Percentiles rank a stretch among this genome's conserved stretches.
Evolutionary conservation across 2,113 vertebrate genomes (phyloP).

Genomic region (Azemiops feae): DNA sequence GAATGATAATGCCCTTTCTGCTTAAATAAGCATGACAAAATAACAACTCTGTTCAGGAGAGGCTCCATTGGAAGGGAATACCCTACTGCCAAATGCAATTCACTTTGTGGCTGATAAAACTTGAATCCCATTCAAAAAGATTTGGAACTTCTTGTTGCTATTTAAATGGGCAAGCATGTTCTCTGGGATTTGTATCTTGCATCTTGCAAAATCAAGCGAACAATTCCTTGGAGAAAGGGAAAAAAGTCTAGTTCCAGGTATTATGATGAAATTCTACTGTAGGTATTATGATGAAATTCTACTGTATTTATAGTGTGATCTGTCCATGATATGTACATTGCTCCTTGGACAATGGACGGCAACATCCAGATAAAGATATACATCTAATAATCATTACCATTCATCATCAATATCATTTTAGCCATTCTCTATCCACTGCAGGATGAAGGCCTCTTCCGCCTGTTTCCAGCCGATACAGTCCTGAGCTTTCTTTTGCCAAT

Average conservation of each 20-base stretch:
- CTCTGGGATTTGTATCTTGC: conserved; percentile 20
- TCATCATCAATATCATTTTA: not conserved
- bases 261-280: not conserved
- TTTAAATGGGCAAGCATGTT: conserved; percentile 18
- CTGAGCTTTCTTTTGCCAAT: not conserved
- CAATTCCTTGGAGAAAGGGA: not conserved
- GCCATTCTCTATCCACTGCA: not conserved
- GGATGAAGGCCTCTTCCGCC: not conserved
- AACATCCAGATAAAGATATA: not conserved
- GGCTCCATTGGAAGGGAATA: conserved; percentile 11
- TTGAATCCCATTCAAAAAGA: conserved; percentile 30
- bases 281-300: not conserved
- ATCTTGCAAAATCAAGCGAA: not conserved
- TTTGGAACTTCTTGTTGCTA: not conserved
- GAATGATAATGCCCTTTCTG: conserved; percentile 56
- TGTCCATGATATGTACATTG: not conserved
- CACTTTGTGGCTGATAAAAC: conserved; percentile 29
- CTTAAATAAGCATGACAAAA: conserved; percentile 35
- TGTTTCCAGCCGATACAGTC: not conserved
- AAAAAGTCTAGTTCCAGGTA: not conserved
- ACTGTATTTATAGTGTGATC: not conserved
- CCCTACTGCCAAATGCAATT: conserved; percentile 34
- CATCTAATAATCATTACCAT: not conserved
- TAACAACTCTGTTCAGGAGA: conserved; percentile 42
- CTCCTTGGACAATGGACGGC: not conserved